Conservation (phyloP, 2,888 invertebrate genomes). For the Cataglyphis rosenhaueri region DNA sequence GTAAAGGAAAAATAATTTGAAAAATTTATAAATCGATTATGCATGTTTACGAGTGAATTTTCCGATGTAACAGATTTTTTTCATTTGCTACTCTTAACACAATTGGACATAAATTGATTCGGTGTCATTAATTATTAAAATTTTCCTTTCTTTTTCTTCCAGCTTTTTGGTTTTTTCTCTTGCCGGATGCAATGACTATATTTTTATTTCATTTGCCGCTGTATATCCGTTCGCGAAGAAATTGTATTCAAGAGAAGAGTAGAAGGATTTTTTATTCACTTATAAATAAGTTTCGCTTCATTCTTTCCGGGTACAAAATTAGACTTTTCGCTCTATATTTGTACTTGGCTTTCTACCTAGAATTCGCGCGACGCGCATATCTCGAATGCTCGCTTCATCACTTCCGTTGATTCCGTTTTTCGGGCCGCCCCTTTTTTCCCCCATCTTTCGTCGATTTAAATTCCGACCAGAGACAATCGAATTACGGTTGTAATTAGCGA, state of each 20-base stretch:
- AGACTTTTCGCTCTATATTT: neutral
- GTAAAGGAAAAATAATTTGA: neutral
- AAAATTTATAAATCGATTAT: neutral
- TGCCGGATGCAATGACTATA: neutral
- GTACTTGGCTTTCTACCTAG: neutral
- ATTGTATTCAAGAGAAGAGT: neutral
- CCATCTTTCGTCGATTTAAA: slow-evolving; percentile 5
- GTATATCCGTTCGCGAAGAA: neutral
- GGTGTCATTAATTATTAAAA: neutral
- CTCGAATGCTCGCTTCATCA: neutral
- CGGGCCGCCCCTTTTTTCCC: neutral
- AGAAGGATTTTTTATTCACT: neutral
- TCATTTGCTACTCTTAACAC: neutral
- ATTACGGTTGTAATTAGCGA: slow-evolving; percentile 7
- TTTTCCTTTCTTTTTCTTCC: neutral
- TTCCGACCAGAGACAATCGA: neutral
- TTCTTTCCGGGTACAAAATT: neutral
- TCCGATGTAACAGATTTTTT: neutral
- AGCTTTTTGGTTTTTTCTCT: neutral
- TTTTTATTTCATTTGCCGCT: neutral
- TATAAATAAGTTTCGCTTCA: neutral
- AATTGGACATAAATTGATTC: neutral
- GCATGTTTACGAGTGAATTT: too few relatives aligned
- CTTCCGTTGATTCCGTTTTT: neutral
- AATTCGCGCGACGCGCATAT: neutral